Evolutionary conservation across 2,797 vertebrate genomes (phyloP).

Genomic region (Chaunax sp.): DNA sequence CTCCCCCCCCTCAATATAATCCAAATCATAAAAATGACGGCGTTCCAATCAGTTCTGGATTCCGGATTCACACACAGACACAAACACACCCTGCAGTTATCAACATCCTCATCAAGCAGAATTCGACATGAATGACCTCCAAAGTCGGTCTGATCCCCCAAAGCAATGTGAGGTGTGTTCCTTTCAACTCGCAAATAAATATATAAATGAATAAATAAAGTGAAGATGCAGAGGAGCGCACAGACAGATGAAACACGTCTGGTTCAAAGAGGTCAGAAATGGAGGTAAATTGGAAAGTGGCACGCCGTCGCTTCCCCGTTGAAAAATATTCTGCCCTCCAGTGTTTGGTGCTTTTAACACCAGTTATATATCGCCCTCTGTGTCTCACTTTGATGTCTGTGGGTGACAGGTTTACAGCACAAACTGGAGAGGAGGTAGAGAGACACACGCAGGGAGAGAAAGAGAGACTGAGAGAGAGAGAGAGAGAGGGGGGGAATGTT

Average conservation of each 20-base stretch:
- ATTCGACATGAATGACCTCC: constrained; percentile 37
- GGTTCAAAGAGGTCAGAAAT: constrained; percentile 63
- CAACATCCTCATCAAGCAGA: constrained; percentile 20
- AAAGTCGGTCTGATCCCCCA: neutral
- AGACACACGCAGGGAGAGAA: neutral
- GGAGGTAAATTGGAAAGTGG: constrained; percentile 63
- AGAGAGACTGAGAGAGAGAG: neutral
- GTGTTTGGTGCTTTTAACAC: constrained; percentile 61
- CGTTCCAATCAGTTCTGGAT: constrained; percentile 29
- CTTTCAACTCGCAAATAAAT: constrained; percentile 27
- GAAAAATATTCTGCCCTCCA: constrained; percentile 55
- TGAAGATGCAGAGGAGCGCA: constrained; percentile 16
- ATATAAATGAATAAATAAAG: constrained; percentile 20
- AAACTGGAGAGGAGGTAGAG: constrained; percentile 41
- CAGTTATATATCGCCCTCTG: constrained; percentile 53
- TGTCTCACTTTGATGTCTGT: constrained; percentile 68
- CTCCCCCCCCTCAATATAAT: constrained; percentile 13
- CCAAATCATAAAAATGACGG: constrained; percentile 24
- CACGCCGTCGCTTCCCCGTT: constrained; percentile 22
- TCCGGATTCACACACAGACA: constrained; percentile 10
- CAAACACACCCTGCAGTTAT: constrained; percentile 24
- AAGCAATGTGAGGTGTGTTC: constrained; percentile 9
- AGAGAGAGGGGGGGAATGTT: neutral
- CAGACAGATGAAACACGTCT: constrained; percentile 46
- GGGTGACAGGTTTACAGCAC: constrained; percentile 58